Evolutionary conservation across 2,888 invertebrate species (phyloP), one percentile per base, ranked within the genome.

Genomic region (Orthosia incerta): DNA sequence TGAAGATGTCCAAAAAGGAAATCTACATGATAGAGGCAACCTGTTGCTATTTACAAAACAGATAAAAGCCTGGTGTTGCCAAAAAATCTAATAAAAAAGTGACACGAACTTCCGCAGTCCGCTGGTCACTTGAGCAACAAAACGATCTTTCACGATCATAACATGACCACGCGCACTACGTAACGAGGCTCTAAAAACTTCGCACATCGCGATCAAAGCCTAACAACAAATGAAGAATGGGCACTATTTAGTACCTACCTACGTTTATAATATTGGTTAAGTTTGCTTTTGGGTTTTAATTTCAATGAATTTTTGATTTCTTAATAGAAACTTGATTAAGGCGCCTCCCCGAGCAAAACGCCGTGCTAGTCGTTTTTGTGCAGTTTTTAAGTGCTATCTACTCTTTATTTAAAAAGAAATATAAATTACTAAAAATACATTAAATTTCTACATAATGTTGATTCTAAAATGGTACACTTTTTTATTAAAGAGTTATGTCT

Each of bases 31-130:
- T 66, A n/a, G 53, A 13, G 5, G 20, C 26, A 16, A 77, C 77
- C 62, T 78, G 72, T 77, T 78, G 78, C 72, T 71, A 50, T 77
- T 57, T 31, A 77, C n/a, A 23, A 64, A 75, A 59, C 20, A 64
- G 39, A 77, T 57, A 71, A 71, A 77, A 48, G 9, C 20, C 13
- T 56, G 13, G 45, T 46, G 71, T 23, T 77, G 78, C 72, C 66
- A 77, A 77, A 77, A 61, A 78, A 61, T 53, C 23, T 48, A 56
- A 55, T 55, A 31, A 48, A 71, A 72, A 71, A 66, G 20, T 55
- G 16, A 66, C 66, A 67, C 53, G 3, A 45, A 79, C n/a, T 70
- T 66, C 15, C 55, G 31, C 59, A 51, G 51, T 31, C 51, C 31
- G 26, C 23, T 46, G 68, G 61, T 55, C 68, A 70, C 62, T 66